phyloP scores from a whole-genome alignment of 64 coral and sea anemone genomes.

The Orbicella faveolata region DNA sequence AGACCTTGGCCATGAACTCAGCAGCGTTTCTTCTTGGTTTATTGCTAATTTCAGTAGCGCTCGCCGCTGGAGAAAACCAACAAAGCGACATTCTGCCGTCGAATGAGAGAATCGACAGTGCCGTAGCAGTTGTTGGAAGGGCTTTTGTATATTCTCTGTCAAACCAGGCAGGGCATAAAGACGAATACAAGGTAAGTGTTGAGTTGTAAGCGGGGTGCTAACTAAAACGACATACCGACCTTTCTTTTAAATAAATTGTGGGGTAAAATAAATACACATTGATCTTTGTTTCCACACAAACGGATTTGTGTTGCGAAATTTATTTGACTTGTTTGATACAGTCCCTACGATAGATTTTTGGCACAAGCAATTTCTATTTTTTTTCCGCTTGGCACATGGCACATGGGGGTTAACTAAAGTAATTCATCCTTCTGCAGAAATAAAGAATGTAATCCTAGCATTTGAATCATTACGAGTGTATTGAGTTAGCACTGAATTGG shows the following conservation, averaged over 20 bases:
- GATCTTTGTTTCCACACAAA: constrained; percentile 10
- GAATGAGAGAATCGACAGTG: background rate
- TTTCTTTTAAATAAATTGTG: background rate
- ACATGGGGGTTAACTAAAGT: background rate
- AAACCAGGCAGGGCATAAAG: background rate
- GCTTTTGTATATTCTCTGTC: constrained; percentile 20
- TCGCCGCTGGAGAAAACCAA: background rate
- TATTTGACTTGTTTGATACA: background rate
- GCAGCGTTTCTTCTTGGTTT: background rate
- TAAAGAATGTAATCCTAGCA: background rate
- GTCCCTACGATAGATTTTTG: background rate
- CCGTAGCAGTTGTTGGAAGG: constrained; percentile 6
- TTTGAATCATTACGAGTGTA: background rate
- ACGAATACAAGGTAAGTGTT: background rate
- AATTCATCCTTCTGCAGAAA: background rate
- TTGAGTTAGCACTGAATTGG: background rate
- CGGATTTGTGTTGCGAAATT: background rate
- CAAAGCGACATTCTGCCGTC: background rate
- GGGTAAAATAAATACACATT: background rate
- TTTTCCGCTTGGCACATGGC: too few relatives aligned
- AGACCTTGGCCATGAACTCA: background rate
- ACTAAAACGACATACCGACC: background rate
- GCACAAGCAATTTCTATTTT: background rate
- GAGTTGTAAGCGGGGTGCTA: background rate
- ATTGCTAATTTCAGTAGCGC: background rate